Conservation (phyloP, 2,113 vertebrate genomes). For the Dicrurus megarhynchus region DNA sequence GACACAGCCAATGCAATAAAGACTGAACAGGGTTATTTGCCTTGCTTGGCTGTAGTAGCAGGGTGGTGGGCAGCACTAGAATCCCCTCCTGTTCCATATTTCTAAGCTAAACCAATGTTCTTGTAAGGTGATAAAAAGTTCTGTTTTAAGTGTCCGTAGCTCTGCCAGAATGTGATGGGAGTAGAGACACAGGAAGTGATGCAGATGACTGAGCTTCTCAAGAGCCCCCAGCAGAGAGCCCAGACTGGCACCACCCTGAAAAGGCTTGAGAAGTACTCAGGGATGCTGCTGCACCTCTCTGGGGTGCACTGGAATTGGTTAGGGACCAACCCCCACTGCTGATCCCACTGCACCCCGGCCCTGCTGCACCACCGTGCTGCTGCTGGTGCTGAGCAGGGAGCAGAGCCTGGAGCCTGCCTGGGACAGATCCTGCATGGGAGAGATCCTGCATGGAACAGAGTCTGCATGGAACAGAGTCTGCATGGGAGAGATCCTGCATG, state of each 20-base stretch:
- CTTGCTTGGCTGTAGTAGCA: not conserved
- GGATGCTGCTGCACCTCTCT: not conserved
- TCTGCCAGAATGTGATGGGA: not conserved
- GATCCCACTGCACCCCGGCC: not conserved
- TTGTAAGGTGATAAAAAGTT: not conserved
- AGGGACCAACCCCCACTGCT: not conserved
- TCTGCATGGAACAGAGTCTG: too few relatives aligned
- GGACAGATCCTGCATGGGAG: too few relatives aligned
- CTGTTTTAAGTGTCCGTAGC: not conserved
- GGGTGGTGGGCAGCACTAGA: not conserved
- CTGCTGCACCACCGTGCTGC: accelerated
- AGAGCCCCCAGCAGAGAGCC: not conserved
- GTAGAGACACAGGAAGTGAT: not conserved
- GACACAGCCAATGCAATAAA: not conserved
- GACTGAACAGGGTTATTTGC: not conserved
- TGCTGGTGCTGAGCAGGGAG: not conserved
- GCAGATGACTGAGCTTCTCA: not conserved
- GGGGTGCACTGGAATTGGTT: not conserved
- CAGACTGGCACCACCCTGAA: not conserved
- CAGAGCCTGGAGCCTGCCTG: not conserved
- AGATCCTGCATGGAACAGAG: too few relatives aligned
- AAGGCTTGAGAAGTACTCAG: not conserved
- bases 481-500: too few relatives aligned
- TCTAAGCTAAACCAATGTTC: not conserved
- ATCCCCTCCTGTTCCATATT: not conserved